These are phyloP conservation scores for human (Homo sapiens) DNA, from an alignment of 2,113 vertebrate species.

Conservation along the genomic window DNA sequence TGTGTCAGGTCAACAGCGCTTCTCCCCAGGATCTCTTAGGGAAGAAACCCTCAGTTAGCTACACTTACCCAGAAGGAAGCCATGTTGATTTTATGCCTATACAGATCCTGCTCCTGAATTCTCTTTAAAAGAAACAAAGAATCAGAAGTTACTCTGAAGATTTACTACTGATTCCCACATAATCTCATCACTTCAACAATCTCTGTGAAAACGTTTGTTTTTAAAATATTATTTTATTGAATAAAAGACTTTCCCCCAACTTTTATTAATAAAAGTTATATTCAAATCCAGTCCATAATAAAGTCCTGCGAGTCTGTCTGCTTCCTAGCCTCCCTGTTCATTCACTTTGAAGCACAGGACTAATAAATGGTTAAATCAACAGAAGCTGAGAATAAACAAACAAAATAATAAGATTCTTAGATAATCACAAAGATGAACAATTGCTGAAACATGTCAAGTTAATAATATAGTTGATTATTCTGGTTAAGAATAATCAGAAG, in stretches of 20 bases:
- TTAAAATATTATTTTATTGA: background rate
- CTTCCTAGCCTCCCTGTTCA: background rate
- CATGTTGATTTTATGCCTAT: background rate
- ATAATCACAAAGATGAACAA: background rate
- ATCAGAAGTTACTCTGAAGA: background rate
- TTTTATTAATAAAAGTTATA: background rate
- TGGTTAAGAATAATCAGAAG: constrained; percentile 2
- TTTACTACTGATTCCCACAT: background rate
- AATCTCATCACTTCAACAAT: background rate
- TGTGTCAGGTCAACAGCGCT: background rate
- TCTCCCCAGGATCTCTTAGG: background rate
- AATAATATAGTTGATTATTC: background rate
- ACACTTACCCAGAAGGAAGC: background rate
- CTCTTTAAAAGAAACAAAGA: background rate
- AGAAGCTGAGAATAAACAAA: background rate
- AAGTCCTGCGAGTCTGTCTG: background rate
- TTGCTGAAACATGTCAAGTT: background rate
- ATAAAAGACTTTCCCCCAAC: background rate
- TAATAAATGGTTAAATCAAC: background rate
- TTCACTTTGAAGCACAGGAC: background rate
- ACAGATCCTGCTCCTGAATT: background rate
- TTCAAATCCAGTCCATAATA: background rate
- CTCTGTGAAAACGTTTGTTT: background rate
- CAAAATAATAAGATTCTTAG: background rate
- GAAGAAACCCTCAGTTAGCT: background rate